Base-by-base conservation (phyloP, 2,113 vertebrate genomes). In the Callorhinus ursinus region DNA sequence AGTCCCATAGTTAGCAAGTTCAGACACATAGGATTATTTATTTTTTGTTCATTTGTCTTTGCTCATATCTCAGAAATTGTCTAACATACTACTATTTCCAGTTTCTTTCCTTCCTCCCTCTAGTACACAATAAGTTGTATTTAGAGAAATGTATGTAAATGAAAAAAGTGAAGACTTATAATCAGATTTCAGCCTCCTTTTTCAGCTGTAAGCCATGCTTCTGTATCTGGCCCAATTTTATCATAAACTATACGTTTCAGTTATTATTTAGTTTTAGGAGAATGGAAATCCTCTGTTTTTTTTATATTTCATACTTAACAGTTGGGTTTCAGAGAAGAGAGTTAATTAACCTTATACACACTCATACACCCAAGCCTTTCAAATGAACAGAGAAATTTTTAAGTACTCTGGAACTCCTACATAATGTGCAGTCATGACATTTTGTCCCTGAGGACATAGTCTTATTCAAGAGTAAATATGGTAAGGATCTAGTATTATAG, bases 1-100 rank as follows among this genome's bases (percentile, higher is more conserved):
- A 82, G 67, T 53, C 15, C 9, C 21, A 36, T 4, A 67, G 12
- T 57, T 88, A 83, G 39, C 28, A 90, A 65, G 42, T 69, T 82
- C n/a, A 93, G 36, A 53, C 31, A 92, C 15, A 85, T 0, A 31
- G 13, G 19, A 46, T 76, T 80, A 84, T 61, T 83, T 71, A 83
- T 59, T 69, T 91, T 80, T 88, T 53, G 16, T 28, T 96, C 59
- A 86, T 76, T 74, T 88, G 22, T 88, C 90, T 88, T 95, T 63
- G 21, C 33, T 74, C 88, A 5, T 88, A 80, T 88, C 55, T 79
- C 53, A 7, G 69, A 76, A 79, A 51, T 19, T 94, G 39, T 67
- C 26, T 67, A 80, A 94, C 61, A 94, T 10, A 61, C n/a, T 83
- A 21, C 51, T 57, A 42, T 76, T 89, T 76, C 55, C 39, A 76